These are phyloP conservation scores for Drosophila virilis DNA, from an alignment of 1,140 invertebrate species.

Conservation along the genomic window DNA sequence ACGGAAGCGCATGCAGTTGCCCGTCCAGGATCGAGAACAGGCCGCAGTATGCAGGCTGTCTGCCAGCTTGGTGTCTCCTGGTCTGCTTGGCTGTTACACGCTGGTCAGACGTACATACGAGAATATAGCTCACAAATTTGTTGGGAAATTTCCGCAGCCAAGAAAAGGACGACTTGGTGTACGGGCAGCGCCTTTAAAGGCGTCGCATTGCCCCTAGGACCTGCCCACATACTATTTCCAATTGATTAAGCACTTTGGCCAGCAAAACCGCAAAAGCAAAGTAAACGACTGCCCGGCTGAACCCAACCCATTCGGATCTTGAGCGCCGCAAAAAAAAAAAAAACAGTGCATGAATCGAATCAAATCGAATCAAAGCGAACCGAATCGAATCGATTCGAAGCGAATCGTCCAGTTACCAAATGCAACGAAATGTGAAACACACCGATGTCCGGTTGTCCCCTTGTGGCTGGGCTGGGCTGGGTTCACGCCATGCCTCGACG, in stretches of 20 bases:
- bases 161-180: slow-evolving; percentile 32
- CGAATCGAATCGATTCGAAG: slow-evolving; percentile 16
- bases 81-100: slow-evolving; percentile 16
- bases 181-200: slow-evolving; percentile 38
- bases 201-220: slow-evolving; percentile 19
- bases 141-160: slow-evolving; percentile 48
- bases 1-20: slow-evolving; percentile 76
- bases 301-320: slow-evolving; percentile 8
- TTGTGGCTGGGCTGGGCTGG: slow-evolving; percentile 2
- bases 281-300: too few relatives aligned
- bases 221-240: slow-evolving; percentile 44
- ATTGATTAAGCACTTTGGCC: slow-evolving; percentile 62
- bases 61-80: slow-evolving; percentile 13
- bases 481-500: slow-evolving; percentile 51
- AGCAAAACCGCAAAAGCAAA: slow-evolving; percentile 41
- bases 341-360: slow-evolving; percentile 28
- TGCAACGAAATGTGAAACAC: slow-evolving; percentile 50
- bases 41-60: slow-evolving; percentile 20
- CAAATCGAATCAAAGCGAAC: slow-evolving; percentile 25
- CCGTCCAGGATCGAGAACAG: slow-evolving; percentile 37
- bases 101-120: slow-evolving; percentile 24
- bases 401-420: slow-evolving; percentile 38
- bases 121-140: slow-evolving; percentile 41
- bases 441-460: slow-evolving; percentile 1
- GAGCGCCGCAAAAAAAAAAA: neutral